Percentiles rank a stretch among this genome's conserved stretches.
These are phyloP conservation scores for Silurus aristotelis DNA, from an alignment of 2,797 vertebrate genomes.

Conservation along the genomic window DNA sequence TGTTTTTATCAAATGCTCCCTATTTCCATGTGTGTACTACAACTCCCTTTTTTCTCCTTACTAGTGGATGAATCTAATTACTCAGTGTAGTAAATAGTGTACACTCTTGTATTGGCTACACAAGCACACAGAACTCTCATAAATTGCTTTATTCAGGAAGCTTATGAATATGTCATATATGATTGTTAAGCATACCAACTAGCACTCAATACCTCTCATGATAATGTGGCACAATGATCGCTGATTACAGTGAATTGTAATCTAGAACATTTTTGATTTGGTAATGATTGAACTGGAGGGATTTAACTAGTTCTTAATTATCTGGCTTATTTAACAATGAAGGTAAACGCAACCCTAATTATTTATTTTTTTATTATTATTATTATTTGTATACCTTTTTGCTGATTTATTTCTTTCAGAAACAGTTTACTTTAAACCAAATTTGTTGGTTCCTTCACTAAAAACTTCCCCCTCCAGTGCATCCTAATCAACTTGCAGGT, in stretches of 20 bases:
- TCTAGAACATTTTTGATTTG: background rate
- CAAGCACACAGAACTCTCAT: slow-evolving; percentile 42
- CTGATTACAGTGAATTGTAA: background rate
- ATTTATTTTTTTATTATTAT: background rate
- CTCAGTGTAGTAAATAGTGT: slow-evolving; percentile 28
- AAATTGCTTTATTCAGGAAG: slow-evolving; percentile 39
- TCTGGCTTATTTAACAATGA: background rate
- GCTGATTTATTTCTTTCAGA: background rate
- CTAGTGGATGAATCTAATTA: slow-evolving; percentile 13
- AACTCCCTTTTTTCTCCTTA: background rate
- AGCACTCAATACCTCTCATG: slow-evolving; percentile 30
- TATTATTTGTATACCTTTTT: too few species aligned
- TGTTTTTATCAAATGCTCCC: slow-evolving; percentile 4
- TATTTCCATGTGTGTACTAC: slow-evolving; percentile 2
- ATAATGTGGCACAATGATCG: slow-evolving; percentile 19
- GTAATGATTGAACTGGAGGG: slow-evolving; percentile 7
- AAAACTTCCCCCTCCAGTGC: background rate
- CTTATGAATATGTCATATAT: slow-evolving; percentile 26
- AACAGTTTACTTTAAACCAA: background rate
- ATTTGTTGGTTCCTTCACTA: slow-evolving; percentile 18
- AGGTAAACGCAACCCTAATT: background rate
- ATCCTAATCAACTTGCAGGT: slow-evolving; percentile 23
- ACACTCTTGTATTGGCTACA: slow-evolving; percentile 36
- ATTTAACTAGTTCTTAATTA: background rate
- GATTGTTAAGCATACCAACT: slow-evolving; percentile 14